Evolutionary conservation across 2,888 invertebrate genomes (phyloP).

Genomic region (Coremacera marginata): DNA sequence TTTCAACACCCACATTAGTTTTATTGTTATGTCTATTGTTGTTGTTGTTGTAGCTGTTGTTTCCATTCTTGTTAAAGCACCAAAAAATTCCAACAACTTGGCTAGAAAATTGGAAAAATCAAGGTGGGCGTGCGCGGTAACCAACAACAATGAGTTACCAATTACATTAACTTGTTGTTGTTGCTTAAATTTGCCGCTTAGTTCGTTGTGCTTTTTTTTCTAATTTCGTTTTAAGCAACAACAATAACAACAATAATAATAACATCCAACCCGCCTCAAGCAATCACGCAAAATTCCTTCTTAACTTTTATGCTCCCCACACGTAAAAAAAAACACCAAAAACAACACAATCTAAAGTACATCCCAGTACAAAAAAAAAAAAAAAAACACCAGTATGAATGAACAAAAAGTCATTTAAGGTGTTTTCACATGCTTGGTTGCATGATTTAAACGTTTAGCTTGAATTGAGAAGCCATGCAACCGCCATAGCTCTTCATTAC

Average conservation of each 20-base stretch:
- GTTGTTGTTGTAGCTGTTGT: conserved; percentile 5
- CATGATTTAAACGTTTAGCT: conserved; percentile 45
- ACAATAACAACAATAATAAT: conserved; percentile 40
- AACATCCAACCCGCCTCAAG: conserved; percentile 59
- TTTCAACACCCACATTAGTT: conserved; percentile 28
- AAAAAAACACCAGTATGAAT: not conserved
- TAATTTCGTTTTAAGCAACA: conserved; percentile 23
- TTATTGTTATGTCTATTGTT: not conserved
- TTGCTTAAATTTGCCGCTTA: conserved; percentile 48
- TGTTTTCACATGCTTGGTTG: conserved; percentile 56
- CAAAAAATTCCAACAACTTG: not conserved
- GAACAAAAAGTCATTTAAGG: conserved; percentile 57
- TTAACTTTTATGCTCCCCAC: conserved; percentile 40
- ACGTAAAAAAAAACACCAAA: conserved; percentile 52
- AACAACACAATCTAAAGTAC: not conserved
- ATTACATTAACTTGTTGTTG: conserved; percentile 21
- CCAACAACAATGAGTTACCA: conserved; percentile 12
- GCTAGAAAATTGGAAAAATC: conserved; percentile 42
- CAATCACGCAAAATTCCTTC: conserved; percentile 64
- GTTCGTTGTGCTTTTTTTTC: not conserved
- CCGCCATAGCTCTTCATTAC: not conserved
- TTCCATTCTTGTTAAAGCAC: not conserved
- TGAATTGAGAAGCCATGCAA: conserved; percentile 17
- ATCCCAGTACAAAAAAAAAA: too few relatives aligned
- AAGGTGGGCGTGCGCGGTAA: conserved; percentile 44